These are phyloP conservation scores for Poeciliopsis infans DNA, from an alignment of 2,797 vertebrate species.

Conservation along the genomic window DNA sequence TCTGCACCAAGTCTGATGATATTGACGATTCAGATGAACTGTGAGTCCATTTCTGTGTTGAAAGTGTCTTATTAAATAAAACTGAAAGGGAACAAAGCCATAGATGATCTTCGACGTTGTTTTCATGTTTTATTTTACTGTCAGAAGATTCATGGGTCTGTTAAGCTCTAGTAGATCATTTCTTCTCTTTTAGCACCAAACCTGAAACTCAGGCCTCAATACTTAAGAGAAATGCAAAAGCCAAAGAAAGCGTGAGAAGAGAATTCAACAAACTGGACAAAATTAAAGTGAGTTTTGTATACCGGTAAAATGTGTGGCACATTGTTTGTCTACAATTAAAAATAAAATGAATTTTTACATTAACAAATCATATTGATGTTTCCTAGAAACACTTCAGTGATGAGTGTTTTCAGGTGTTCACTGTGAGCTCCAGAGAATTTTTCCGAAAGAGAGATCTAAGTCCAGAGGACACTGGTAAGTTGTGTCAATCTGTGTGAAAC, in stretches of 20 bases:
- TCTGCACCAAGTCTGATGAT: constrained; percentile 52
- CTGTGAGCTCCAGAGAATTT: constrained; percentile 54
- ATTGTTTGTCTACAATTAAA: neutral
- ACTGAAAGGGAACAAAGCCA: neutral
- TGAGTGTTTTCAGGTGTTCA: constrained; percentile 50
- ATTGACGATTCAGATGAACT: fast-evolving
- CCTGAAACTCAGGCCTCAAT: neutral
- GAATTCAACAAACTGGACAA: neutral
- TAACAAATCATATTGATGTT: neutral
- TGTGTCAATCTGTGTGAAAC: neutral
- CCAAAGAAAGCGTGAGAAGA: constrained; percentile 19
- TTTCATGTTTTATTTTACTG: neutral
- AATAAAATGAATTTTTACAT: neutral
- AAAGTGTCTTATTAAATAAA: neutral
- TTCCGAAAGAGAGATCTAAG: fast-evolving
- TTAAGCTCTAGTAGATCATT: neutral
- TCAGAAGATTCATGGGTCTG: neutral
- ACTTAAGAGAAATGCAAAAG: constrained; percentile 4
- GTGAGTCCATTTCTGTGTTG: constrained; percentile 15
- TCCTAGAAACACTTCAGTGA: constrained; percentile 56
- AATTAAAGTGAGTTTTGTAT: constrained; percentile 29
- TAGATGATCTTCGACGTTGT: neutral
- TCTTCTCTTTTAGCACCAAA: neutral
- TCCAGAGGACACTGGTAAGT: constrained; percentile 38
- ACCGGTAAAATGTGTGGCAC: neutral